Base-by-base conservation (phyloP, 1,140 invertebrate genomes). In the Anagrus nilaparvatae region DNA sequence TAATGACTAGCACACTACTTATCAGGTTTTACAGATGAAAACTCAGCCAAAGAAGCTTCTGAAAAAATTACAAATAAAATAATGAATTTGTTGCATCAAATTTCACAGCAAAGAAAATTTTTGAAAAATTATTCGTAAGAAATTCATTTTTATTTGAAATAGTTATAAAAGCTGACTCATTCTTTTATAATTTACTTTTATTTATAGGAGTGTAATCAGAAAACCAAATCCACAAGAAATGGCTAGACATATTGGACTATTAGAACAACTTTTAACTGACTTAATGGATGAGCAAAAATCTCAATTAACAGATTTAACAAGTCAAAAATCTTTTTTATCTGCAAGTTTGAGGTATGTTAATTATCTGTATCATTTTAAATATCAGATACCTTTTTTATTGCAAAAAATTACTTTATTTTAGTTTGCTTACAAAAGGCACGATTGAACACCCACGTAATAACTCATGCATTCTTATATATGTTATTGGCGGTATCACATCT, bases 401-500 rank as follows among this genome's bases (percentile, higher is more conserved):
- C 13, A 16, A 17, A 17, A 18, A 12, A 38, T 17, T 27, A 10
- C 25, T 38, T 21, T 46, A 41, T 58, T 58, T 23, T 37, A 72
- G 65, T 43, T 55, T 66, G 28, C 32, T 70, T 7, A 51, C 61
- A 24, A 60, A 54, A 41, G 58, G 59, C 20, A 43, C 49, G 10
- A 37, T 10, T 13, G 61, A 58, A 42, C 63, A 75, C 51, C 75
- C 76, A 4, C 49, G 70, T 3, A 72, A 78, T 46, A 76, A 74
- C 53, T 56, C 67, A 0, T 71, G 67, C 19, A 67, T 78, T 33
- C 71, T 78, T 21, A 56, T 78, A 18, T 77, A 72, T 44, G 60
- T 78, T 19, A 52, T 78, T 3, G 76, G 76, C 6, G 76, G 76
- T n/a, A 60, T 75, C 12, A 74, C 74, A 2, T 67, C 70, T 0